Evolutionary conservation across 2,797 vertebrate genomes (phyloP).

Genomic region (Pterois miles): DNA sequence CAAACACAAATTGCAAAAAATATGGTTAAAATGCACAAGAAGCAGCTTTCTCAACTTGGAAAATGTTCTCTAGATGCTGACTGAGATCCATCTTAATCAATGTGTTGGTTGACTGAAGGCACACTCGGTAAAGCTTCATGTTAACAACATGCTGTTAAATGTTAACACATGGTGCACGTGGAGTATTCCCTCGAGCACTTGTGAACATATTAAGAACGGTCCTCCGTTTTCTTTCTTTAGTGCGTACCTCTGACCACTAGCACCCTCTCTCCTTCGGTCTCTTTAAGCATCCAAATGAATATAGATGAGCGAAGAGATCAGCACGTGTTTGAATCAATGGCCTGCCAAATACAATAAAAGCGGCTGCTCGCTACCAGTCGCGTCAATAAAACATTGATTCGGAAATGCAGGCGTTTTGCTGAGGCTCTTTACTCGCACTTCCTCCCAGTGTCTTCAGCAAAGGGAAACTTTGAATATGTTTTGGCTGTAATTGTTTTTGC

Average conservation of each 20-base stretch:
- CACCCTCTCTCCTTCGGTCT: not conserved
- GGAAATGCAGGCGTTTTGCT: conserved; percentile 41
- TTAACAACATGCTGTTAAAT: conserved; percentile 15
- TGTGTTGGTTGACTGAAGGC: not conserved
- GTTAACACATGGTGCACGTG: not conserved
- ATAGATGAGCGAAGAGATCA: conserved; percentile 58
- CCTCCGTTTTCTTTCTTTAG: not conserved
- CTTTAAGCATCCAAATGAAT: conserved; percentile 57
- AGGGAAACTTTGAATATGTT: conserved; percentile 1
- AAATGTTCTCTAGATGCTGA: not conserved
- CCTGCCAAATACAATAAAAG: conserved; percentile 63
- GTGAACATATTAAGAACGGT: not conserved
- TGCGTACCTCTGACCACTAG: not conserved
- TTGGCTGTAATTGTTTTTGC: not conserved
- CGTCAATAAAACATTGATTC: conserved; percentile 70
- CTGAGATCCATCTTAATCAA: not conserved
- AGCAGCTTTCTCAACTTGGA: not conserved
- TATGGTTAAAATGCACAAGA: not conserved
- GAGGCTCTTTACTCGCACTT: conserved; percentile 1
- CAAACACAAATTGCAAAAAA: not conserved
- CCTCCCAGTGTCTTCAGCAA: conserved; percentile 1
- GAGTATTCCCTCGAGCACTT: not conserved
- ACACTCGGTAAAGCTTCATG: not conserved
- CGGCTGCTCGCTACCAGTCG: conserved; percentile 43
- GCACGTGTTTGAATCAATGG: conserved; percentile 57